phyloP scores from a whole-genome alignment of 2,888 invertebrate genomes.

The Xanthorhoe spadicearia region DNA sequence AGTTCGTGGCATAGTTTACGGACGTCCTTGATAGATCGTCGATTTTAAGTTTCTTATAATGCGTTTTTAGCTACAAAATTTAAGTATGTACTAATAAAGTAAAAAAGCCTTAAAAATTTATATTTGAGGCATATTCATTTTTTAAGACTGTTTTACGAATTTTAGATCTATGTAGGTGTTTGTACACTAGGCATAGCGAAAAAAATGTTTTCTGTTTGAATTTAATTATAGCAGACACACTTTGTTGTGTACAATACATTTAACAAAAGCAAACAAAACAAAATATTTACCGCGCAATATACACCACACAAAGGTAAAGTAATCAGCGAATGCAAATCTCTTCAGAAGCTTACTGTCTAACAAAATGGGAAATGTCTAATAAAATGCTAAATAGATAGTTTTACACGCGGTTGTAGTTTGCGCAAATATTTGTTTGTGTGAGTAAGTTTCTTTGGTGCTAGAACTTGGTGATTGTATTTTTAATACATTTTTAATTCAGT shows the following conservation, averaged over 20 bases:
- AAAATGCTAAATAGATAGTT: conserved; percentile 25
- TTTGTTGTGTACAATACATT: neutral
- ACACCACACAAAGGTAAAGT: conserved; percentile 15
- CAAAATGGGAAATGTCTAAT: conserved; percentile 28
- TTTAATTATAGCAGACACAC: neutral
- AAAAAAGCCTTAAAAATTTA: no score
- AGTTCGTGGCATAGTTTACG: no score
- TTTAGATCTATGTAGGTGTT: no score
- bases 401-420: conserved; percentile 6
- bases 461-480: neutral
- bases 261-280: conserved; percentile 8
- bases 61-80: no score
- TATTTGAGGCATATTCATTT: no score
- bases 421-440: neutral
- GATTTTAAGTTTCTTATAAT: no score
- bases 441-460: conserved; percentile 3
- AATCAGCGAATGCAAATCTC: conserved; percentile 28
- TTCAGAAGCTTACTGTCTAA: conserved; percentile 22
- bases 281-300: conserved; percentile 14
- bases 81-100: no score
- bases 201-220: neutral
- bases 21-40: no score
- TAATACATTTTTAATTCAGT: no score
- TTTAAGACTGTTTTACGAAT: no score
- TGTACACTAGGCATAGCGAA: no score